phyloP scores from a whole-genome alignment of 2,888 invertebrate genomes.

The Candidula unifasciata region DNA sequence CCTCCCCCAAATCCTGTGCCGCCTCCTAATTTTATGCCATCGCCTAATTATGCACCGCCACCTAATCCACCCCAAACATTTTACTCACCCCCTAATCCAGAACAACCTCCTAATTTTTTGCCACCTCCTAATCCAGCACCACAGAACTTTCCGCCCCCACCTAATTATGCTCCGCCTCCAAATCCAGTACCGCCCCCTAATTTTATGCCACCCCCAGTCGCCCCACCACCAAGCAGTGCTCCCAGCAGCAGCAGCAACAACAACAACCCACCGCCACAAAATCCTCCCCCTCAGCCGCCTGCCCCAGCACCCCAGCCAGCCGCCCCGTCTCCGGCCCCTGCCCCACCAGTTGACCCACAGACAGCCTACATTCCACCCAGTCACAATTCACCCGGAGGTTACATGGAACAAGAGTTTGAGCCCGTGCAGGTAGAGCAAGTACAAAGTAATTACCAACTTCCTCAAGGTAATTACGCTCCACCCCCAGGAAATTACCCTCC shows the following conservation, averaged over 20 bases:
- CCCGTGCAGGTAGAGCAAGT: background rate
- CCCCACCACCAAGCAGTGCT: background rate
- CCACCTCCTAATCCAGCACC: background rate
- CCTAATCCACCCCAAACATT: background rate
- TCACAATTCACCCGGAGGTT: background rate
- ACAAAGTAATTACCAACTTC: background rate
- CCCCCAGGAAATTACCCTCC: background rate
- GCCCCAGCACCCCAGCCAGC: background rate
- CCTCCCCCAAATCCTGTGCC: background rate
- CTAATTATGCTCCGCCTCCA: background rate
- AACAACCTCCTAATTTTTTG: background rate
- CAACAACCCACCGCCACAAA: background rate
- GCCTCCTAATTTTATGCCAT: background rate
- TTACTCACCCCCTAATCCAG: background rate
- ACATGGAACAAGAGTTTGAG: conserved; percentile 3
- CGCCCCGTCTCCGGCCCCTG: background rate
- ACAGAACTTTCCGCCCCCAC: background rate
- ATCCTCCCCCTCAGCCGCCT: background rate
- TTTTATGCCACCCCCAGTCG: no score
- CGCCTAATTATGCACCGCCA: no score
- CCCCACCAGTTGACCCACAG: background rate
- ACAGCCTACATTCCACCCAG: background rate
- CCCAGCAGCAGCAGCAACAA: background rate
- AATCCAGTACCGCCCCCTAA: background rate
- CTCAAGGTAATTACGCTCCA: background rate